Evolutionary conservation across 2,888 invertebrate species (phyloP).

Genomic region (Eulithis testata): DNA sequence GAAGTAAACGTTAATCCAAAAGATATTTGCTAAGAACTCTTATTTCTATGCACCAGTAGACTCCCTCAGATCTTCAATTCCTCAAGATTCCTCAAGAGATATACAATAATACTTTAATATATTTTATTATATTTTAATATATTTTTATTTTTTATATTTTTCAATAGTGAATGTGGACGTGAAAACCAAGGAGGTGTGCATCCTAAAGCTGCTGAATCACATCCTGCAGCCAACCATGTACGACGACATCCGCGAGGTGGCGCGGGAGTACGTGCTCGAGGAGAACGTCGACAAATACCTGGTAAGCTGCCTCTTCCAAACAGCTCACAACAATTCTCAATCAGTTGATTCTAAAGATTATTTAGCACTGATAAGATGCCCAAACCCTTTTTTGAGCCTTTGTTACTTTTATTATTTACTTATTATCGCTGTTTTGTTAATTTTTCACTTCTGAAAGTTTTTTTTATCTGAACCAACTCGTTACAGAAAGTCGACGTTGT

Average conservation of each 20-base stretch:
- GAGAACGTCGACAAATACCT: slow-evolving; percentile 84
- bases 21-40: no score
- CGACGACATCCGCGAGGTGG: slow-evolving; percentile 84
- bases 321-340: neutral
- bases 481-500: slow-evolving; percentile 83
- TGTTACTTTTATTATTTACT: no score
- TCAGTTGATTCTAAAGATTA: no score
- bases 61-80: neutral
- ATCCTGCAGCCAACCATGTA: slow-evolving; percentile 86
- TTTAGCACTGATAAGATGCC: no score
- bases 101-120: neutral
- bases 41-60: no score
- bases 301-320: slow-evolving; percentile 56
- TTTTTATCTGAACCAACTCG: slow-evolving; percentile 11
- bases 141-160: neutral
- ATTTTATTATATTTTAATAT: no score
- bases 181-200: slow-evolving; percentile 82
- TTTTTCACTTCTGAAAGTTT: no score
- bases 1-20: no score
- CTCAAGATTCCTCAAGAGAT: neutral
- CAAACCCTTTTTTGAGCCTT: no score
- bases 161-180: slow-evolving; percentile 78
- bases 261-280: slow-evolving; percentile 84
- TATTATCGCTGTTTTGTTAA: no score
- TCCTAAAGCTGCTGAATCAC: slow-evolving; percentile 85